Evolutionary conservation across 2,888 invertebrate species (phyloP).

Genomic region (Drosophila neonasuta): DNA sequence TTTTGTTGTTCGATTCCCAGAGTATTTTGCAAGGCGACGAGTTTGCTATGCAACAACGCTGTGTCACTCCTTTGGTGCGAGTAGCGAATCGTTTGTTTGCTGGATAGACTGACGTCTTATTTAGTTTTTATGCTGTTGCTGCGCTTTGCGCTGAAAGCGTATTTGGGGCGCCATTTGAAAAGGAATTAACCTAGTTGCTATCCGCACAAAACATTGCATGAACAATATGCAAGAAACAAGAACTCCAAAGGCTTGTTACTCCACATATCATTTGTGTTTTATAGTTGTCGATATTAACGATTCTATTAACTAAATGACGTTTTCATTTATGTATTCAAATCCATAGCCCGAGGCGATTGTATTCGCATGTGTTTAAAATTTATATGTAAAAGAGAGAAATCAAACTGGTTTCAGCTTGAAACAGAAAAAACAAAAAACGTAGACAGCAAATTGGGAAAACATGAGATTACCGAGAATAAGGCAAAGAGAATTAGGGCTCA

Average conservation of each 20-base stretch:
- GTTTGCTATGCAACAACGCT: constrained; percentile 1
- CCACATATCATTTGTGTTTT: too few relatives aligned
- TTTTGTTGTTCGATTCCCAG: constrained; percentile 24
- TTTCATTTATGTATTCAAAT: background rate
- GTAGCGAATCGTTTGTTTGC: constrained; percentile 2
- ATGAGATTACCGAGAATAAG: background rate
- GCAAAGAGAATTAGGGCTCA: background rate
- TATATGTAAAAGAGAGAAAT: constrained; percentile 19
- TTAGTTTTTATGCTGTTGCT: constrained; percentile 31
- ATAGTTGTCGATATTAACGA: background rate
- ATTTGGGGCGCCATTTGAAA: constrained; percentile 29
- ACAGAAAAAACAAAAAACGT: background rate
- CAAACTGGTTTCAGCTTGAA: constrained; percentile 5
- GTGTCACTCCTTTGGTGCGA: constrained; percentile 20
- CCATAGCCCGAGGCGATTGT: background rate
- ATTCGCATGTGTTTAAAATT: background rate
- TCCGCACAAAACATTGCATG: background rate
- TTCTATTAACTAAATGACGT: background rate
- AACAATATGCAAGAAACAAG: background rate
- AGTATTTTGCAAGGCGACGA: constrained; percentile 13
- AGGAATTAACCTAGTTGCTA: constrained; percentile 40
- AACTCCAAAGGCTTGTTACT: constrained; percentile 7
- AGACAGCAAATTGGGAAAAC: background rate
- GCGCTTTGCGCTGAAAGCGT: constrained; percentile 7
- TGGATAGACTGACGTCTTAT: constrained; percentile 35